Evolutionary conservation across 2,797 vertebrate species (phyloP), one percentile per base, ranked within the genome.

Genomic region (Takifugu rubripes): DNA sequence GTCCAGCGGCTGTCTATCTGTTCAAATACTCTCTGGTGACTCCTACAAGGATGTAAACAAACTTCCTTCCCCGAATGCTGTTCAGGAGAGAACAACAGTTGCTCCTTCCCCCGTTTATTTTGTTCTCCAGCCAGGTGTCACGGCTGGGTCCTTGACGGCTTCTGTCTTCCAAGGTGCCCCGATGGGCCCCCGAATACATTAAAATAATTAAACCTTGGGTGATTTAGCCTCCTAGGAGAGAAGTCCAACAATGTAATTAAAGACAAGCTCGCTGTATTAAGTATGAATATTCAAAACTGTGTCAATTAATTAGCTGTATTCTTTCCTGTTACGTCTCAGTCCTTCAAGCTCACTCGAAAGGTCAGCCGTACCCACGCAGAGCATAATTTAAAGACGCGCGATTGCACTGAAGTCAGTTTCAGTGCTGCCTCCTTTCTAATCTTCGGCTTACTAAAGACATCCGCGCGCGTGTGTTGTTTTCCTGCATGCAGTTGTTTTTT

Each of bases 171-270:
- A 82, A 86, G 85, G 88, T 92, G 94, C 93, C 92, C 94, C 92
- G 89, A 84, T 89, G 94, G 94, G 93, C 92, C 93, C 81, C 92
- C 88, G 95, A 97, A 99, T 99, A 98, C 94, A 98, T 99, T 99
- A 98, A 90, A 94, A 95, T 99, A 99, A 99, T 99, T 96, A 99
- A 98, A 94, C 93, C 96, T 97, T 95, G 91, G 90, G 97, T 98
- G 97, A 97, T 97, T 99, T 96, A 94, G 92, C 90, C 92, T 98
- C 95, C 96, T 95, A 86, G 84, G 95, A 97, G 94, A 90, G 92
- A 95, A 93, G 94, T 96, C 95, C 95, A 95, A 94, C 95, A 95
- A 95, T 96, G 94, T 97, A 97, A 98, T 99, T 99, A 98, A 99
- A 94, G 92, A 91, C 92, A 89, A 90, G 93, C 93, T 90, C 87